These are phyloP conservation scores for Petrocephalus schoutedeni DNA, from an alignment of 2,797 vertebrate genomes.

Conservation along the genomic window DNA sequence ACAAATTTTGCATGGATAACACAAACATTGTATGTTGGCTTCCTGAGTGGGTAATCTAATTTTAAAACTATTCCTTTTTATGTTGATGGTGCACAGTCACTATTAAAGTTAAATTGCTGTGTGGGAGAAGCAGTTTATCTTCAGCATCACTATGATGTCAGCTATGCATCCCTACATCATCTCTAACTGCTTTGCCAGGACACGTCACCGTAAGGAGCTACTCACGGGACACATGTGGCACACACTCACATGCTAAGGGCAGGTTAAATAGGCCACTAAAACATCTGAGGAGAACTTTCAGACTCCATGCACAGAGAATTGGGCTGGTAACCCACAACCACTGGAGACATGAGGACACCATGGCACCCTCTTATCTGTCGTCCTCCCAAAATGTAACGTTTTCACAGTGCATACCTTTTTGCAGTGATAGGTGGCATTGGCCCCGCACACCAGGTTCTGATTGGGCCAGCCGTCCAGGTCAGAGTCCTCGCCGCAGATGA, in stretches of 20 bases:
- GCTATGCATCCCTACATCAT: not conserved
- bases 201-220: not conserved
- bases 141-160: not conserved
- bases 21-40: not conserved
- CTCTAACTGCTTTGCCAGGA: not conserved
- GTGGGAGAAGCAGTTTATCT: not conserved
- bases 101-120: not conserved
- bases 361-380: not conserved
- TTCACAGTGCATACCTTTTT: constrained; percentile 68
- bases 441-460: constrained; percentile 82
- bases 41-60: not conserved
- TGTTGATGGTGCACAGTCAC: not conserved
- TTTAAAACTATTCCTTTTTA: not conserved
- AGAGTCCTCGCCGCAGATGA: constrained; percentile 91
- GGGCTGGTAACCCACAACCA: not conserved
- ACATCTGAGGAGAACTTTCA: not conserved
- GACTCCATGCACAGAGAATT: not conserved
- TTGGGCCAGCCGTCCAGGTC: constrained; percentile 99
- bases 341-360: not conserved
- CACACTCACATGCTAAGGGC: not conserved
- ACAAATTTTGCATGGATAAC: not conserved
- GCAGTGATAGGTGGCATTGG: constrained; percentile 89
- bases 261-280: not conserved
- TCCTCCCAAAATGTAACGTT: not conserved
- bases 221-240: not conserved